These are phyloP conservation scores for Dendropsophus ebraccatus DNA, from an alignment of 2,113 vertebrate genomes.

Conservation along the genomic window DNA sequence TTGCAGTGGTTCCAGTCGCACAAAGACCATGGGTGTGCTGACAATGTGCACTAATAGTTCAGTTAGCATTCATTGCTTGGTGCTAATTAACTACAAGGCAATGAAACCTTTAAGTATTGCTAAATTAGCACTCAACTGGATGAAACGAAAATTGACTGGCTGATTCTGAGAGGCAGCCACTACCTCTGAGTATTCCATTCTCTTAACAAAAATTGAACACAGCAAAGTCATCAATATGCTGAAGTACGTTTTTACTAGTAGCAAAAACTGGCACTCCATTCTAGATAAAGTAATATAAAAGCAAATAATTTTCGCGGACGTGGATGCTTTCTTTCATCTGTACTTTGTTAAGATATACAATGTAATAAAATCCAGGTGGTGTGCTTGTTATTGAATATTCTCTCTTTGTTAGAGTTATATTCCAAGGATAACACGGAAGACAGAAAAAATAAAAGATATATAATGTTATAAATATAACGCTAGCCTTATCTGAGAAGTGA, in stretches of 20 bases:
- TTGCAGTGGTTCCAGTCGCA: constrained; percentile 35
- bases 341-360: constrained; percentile 32
- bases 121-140: constrained; percentile 60
- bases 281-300: constrained; percentile 24
- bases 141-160: constrained; percentile 58
- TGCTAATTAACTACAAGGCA: constrained; percentile 59
- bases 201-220: constrained; percentile 48
- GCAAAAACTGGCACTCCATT: constrained; percentile 36
- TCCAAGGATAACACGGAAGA: neutral
- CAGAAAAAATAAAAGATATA: constrained; percentile 12
- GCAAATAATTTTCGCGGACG: neutral
- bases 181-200: constrained; percentile 42
- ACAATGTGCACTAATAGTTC: constrained; percentile 56
- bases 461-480: neutral
- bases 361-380: constrained; percentile 17
- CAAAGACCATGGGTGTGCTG: constrained; percentile 45
- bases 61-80: constrained; percentile 58
- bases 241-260: constrained; percentile 39
- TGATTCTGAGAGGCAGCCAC: constrained; percentile 45
- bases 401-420: neutral
- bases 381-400: neutral
- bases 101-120: constrained; percentile 60
- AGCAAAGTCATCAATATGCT: constrained; percentile 49
- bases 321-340: constrained; percentile 6
- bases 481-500: neutral